Evolutionary conservation across 2,888 invertebrate species (phyloP), one percentile per base, ranked within the genome.

Genomic region (Chorisops tibialis): DNA sequence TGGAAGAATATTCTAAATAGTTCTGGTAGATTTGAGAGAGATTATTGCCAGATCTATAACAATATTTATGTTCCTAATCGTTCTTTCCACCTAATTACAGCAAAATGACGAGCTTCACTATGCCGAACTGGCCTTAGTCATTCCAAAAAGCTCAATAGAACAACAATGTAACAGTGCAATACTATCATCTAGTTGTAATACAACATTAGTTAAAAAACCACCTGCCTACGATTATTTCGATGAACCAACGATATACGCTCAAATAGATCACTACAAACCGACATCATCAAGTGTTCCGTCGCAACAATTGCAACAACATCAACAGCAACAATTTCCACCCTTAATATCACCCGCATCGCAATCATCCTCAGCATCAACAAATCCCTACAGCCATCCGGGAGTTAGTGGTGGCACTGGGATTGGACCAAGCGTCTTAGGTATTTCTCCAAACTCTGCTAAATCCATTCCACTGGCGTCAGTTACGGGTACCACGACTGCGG

Each of bases 171-270:
- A 49, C 49, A 67, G 50, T 65, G 61, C 56, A 59, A 63, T 64
- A 56, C 49, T 66, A 48, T 61, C 50, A 24, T 63, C 14, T 63
- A 49, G 49, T 47, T 64, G 61, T 54, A 65, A 43, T 49, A 65
- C 41, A 30, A 65, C 63, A 24, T 48, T 65, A 51, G 38, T 49
- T 6, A 63, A 63, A 49, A 62, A 63, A 50, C 56, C 61, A 22
- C 45, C 61, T 47, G 49, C 75, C 41, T 79, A 77, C 63, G 77
- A 78, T 68, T 79, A 79, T 68, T 78, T 78, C 66, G 85, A 86
- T 69, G 87, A 87, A 71, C 82, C 87, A 58, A 87, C 87, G 70
- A 85, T 87, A 73, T 87, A 88, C 76, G 87, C 88, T 64, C 87
- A 87, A 79, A 87, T 88, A 76, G 87, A 87, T 77, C 87, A 87